phyloP scores from a whole-genome alignment of 64 coral and sea anemone genomes.

The Pachyseris speciosa region DNA sequence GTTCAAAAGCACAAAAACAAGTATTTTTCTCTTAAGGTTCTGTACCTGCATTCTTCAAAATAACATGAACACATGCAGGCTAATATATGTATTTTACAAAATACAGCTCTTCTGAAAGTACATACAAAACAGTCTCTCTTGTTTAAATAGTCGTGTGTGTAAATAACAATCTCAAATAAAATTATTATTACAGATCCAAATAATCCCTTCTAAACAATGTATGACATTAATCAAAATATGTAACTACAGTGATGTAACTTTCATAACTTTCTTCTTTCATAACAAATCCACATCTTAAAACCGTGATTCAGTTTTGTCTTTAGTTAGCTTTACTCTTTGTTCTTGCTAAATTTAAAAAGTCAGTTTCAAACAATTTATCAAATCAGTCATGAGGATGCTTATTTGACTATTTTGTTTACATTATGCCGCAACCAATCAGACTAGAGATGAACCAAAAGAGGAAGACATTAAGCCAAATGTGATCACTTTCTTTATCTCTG shows the following conservation, averaged over 20 bases:
- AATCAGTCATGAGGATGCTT: too few relatives aligned
- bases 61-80: neutral
- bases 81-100: slow-evolving; percentile 35
- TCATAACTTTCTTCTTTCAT: neutral
- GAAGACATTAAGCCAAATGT: too few relatives aligned
- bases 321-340: neutral
- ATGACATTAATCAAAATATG: slow-evolving; percentile 11
- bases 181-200: slow-evolving; percentile 65
- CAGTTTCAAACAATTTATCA: too few relatives aligned
- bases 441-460: too few relatives aligned
- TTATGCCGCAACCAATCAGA: too few relatives aligned
- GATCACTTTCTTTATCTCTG: too few relatives aligned
- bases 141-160: slow-evolving; percentile 46
- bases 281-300: slow-evolving; percentile 31
- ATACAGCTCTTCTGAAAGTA: slow-evolving; percentile 40
- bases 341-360: neutral
- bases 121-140: slow-evolving; percentile 17
- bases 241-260: neutral
- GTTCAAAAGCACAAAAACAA: slow-evolving; percentile 12
- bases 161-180: slow-evolving; percentile 43
- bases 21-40: neutral
- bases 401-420: too few relatives aligned
- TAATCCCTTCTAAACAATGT: slow-evolving; percentile 5
- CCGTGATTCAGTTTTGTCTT: neutral
- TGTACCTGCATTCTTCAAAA: slow-evolving; percentile 1